Evolutionary conservation across 1,140 invertebrate species (phyloP).

Genomic region (Piezodorus guildinii): DNA sequence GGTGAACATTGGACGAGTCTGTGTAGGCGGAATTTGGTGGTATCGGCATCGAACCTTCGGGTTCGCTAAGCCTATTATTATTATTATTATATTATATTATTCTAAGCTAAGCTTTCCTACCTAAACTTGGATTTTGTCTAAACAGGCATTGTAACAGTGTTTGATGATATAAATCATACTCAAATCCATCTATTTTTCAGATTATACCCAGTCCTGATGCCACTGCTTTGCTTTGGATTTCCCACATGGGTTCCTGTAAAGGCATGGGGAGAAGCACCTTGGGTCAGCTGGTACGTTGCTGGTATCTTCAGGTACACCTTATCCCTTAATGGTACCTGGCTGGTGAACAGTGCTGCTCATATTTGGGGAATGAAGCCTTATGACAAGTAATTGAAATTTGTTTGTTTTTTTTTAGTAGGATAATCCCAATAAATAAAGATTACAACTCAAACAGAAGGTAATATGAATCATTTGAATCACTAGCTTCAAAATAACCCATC

Average conservation of each 20-base stretch:
- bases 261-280: constrained; percentile 54
- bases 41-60: too few species aligned
- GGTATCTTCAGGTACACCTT: constrained; percentile 56
- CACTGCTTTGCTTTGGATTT: constrained; percentile 61
- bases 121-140: not conserved
- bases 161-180: not conserved
- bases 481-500: too few species aligned
- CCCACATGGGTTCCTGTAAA: constrained; percentile 57
- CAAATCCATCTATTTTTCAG: constrained; percentile 36
- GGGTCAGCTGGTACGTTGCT: constrained; percentile 40
- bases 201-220: constrained; percentile 57
- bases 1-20: too few species aligned
- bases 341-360: constrained; percentile 79
- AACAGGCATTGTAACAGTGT: not conserved
- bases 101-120: not conserved
- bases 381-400: constrained; percentile 29
- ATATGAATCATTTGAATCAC: too few species aligned
- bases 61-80: too few species aligned
- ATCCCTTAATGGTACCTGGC: constrained; percentile 68
- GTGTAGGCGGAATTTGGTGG: too few species aligned
- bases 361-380: constrained; percentile 50
- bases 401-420: too few species aligned
- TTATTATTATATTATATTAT: too few species aligned
- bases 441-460: too few species aligned
- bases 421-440: too few species aligned